Percentiles rank a stretch among this genome's conserved stretches.
These are phyloP conservation scores for Thalassophryne amazonica DNA, from an alignment of 2,797 vertebrate genomes.

Conservation along the genomic window DNA sequence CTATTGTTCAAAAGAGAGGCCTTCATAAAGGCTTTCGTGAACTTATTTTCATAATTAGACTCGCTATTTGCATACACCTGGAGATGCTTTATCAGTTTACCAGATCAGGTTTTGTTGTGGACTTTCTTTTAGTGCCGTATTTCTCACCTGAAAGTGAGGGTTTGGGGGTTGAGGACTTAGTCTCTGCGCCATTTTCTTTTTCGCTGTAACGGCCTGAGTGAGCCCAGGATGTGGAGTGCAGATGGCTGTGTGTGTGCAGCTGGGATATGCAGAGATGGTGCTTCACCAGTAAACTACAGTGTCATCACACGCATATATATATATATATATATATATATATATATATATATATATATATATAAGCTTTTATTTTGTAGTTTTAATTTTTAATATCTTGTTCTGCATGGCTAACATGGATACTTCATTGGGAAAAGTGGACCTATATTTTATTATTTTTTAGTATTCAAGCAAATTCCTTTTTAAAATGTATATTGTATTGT, in stretches of 20 bases:
- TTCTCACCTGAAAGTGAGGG: conserved; percentile 82
- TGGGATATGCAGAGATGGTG: conserved; percentile 33
- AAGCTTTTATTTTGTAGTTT: no score
- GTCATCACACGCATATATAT: no score
- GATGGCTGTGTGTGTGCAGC: conserved; percentile 64
- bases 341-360: no score
- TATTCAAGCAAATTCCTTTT: no score
- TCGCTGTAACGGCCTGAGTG: conserved; percentile 79
- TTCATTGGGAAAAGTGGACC: no score
- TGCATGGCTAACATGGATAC: no score
- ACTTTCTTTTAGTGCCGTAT: conserved; percentile 25
- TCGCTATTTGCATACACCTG: conserved; percentile 48
- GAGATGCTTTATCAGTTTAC: conserved; percentile 72
- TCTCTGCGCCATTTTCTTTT: conserved; percentile 99
- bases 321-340: no score
- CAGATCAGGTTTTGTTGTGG: conserved; percentile 5
- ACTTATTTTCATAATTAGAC: conserved; percentile 14
- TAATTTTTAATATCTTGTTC: no score
- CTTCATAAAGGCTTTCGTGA: conserved; percentile 68
- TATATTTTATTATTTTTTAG: no score
- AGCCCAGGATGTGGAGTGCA: conserved; percentile 61
- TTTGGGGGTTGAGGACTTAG: conserved; percentile 99
- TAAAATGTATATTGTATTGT: no score
- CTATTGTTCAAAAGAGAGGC: conserved; percentile 96
- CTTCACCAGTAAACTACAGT: no score